Percentiles rank a stretch among this genome's conserved stretches.
These are phyloP conservation scores for Hermetia illucens DNA, from an alignment of 1,140 invertebrate species.

Conservation along the genomic window DNA sequence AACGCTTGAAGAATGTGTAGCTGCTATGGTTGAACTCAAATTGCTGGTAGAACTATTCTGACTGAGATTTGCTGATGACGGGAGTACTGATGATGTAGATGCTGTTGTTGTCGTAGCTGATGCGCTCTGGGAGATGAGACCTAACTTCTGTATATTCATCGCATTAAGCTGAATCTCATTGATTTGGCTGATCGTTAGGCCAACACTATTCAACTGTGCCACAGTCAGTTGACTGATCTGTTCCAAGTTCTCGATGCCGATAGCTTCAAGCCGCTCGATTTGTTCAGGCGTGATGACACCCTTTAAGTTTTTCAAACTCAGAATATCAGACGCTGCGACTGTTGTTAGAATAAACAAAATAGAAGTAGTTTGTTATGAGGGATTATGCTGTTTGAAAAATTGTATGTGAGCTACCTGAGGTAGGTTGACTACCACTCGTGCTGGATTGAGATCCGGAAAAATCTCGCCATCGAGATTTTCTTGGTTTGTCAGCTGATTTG, in stretches of 20 bases:
- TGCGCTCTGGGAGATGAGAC: too few species aligned
- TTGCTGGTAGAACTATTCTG: too few species aligned
- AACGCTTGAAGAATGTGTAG: too few species aligned
- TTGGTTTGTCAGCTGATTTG: conserved; percentile 34
- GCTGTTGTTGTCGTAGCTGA: too few species aligned
- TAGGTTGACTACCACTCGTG: too few species aligned
- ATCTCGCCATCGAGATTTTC: conserved; percentile 45
- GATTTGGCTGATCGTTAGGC: conserved; percentile 39
- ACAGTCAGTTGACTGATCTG: conserved; percentile 40
- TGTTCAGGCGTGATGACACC: conserved; percentile 37
- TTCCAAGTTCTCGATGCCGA: conserved; percentile 41
- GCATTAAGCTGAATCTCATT: conserved; percentile 43
- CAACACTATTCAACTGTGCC: conserved; percentile 39
- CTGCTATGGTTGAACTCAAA: too few species aligned
- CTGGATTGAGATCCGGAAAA: too few species aligned
- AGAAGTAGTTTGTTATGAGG: background rate
- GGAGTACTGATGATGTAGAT: too few species aligned
- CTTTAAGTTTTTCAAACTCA: conserved; percentile 39
- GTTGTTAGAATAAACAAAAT: too few species aligned
- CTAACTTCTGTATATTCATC: conserved; percentile 36
- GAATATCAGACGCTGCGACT: conserved; percentile 23
- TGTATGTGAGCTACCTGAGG: too few species aligned
- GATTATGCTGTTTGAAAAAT: too few species aligned
- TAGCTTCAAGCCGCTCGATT: conserved; percentile 37
- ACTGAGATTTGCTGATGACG: too few species aligned